phyloP scores from a whole-genome alignment of 2,113 vertebrate species.

The Chunga burmeisteri region DNA sequence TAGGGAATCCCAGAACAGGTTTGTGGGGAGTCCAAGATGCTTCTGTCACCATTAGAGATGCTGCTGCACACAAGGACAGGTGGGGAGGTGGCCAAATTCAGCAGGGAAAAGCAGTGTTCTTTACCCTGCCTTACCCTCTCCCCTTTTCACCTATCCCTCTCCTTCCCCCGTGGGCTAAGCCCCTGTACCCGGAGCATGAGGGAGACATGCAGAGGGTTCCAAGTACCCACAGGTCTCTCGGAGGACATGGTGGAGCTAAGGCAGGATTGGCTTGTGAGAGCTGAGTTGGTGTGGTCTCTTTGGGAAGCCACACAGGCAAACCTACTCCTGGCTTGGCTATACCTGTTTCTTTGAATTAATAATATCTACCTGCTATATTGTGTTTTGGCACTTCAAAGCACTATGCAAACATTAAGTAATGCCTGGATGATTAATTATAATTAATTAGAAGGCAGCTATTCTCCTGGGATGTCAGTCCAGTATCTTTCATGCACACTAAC shows the following conservation, averaged over 20 bases:
- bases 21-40: rapidly evolving
- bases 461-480: slow-evolving; percentile 35
- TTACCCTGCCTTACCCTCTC: not conserved
- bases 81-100: not conserved
- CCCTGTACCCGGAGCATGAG: not conserved
- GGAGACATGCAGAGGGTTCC: not conserved
- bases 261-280: not conserved
- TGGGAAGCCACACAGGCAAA: not conserved
- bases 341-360: not conserved
- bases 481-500: not conserved
- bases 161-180: not conserved
- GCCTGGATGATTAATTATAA: slow-evolving; percentile 59
- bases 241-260: not conserved
- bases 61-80: not conserved
- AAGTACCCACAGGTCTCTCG: not conserved
- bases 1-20: not conserved
- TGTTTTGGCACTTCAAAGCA: slow-evolving; percentile 27
- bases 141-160: not conserved
- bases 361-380: not conserved
- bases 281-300: not conserved
- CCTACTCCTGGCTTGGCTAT: not conserved
- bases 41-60: not conserved
- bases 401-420: slow-evolving; percentile 61
- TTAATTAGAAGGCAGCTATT: slow-evolving; percentile 43
- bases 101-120: not conserved